Evolutionary conservation across 2,888 invertebrate genomes (phyloP), one percentile per base, ranked within the genome.

Genomic region (Agrochola lychnidis): DNA sequence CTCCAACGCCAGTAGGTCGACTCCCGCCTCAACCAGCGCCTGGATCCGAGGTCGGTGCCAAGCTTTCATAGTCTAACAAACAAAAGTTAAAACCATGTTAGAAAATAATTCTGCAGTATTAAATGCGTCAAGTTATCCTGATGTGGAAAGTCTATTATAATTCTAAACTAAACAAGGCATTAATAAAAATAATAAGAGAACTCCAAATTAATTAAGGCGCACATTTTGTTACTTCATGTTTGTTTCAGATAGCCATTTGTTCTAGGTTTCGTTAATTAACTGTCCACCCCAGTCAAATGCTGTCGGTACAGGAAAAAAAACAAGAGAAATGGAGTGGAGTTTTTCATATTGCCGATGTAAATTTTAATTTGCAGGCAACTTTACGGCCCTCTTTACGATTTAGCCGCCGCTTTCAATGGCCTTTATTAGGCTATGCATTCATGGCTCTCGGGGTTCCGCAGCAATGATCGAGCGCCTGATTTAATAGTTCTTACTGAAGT

Each of bases 41-140:
- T 97, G 97, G 51, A 99, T 97, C 66, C 99, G 97, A 0, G 98
- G 98, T 75, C 97, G 97, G 94, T 99, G 99, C 98, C 99, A 99
- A 63, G 98, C 97, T 68, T 97, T 97, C 93, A 99, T 97, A 63
- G 97, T 97, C 94, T 97, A 85, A 48, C 42, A 79, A 42, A 61
- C 25, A 67, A 69, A 53, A 1, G 22, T 19, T 62, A 56, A 56
- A 10, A 57, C 40, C 1, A 68, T n/a, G 4, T 51, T 40, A 57
- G 7, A 70, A 30, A 61, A 62, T 51, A 67, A 40, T 51, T 59
- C 1, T 51, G 57, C 30, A 22, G 30, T 36, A 10, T 42, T 30
- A 14, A 53, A 53, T 30, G 30, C 30, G 5, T 72, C 2, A 19
- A 61, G 2, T 57, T 6, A 36, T 61, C 61, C 30, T 36, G 12